phyloP scores from a whole-genome alignment of 2,888 invertebrate species.

The Metalampra italica region DNA sequence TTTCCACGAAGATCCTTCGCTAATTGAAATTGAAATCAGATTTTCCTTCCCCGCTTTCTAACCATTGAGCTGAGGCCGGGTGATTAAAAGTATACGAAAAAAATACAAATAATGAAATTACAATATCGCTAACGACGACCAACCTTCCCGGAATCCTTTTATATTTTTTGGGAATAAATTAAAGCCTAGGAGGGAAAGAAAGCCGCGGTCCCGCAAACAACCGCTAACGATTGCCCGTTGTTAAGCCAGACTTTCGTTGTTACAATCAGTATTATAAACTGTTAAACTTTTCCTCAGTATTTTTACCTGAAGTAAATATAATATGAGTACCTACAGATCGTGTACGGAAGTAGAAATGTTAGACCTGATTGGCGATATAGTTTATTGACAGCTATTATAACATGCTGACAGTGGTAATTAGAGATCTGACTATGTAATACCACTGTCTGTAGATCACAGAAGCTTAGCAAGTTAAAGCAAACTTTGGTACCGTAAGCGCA shows the following conservation, averaged over 20 bases:
- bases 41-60: slow-evolving; percentile 58
- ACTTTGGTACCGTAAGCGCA: no score
- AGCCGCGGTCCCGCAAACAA: slow-evolving; percentile 54
- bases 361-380: no score
- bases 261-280: slow-evolving; percentile 15
- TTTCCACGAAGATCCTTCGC: slow-evolving; percentile 68
- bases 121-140: slow-evolving; percentile 77
- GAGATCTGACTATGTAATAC: no score
- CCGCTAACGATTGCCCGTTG: slow-evolving; percentile 60
- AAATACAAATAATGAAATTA: slow-evolving; percentile 80
- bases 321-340: background rate
- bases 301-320: no score
- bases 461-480: no score
- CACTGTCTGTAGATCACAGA: no score
- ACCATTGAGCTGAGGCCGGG: slow-evolving; percentile 48
- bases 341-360: no score
- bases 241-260: slow-evolving; percentile 40
- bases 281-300: slow-evolving; percentile 9
- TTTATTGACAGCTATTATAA: no score
- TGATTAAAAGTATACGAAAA: slow-evolving; percentile 78
- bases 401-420: no score
- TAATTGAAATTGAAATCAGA: slow-evolving; percentile 79
- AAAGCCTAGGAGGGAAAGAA: slow-evolving; percentile 60
- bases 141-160: slow-evolving; percentile 74
- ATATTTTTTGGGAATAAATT: slow-evolving; percentile 75